These are phyloP conservation scores for Idaea biselata DNA, from an alignment of 2,888 invertebrate genomes.

Conservation along the genomic window DNA sequence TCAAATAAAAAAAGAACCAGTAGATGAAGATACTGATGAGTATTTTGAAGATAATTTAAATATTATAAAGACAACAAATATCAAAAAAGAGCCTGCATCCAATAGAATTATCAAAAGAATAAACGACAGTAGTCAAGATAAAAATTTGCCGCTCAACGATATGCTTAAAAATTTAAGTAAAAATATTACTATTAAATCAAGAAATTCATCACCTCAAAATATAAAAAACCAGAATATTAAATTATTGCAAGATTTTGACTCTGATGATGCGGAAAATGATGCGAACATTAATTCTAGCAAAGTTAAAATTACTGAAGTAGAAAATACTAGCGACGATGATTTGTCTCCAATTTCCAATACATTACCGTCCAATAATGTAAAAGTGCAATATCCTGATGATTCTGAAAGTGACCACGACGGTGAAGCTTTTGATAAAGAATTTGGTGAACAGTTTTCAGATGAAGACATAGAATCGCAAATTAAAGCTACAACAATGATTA, in stretches of 20 bases:
- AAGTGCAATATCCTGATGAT: constrained; percentile 52
- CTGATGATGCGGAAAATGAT: constrained; percentile 38
- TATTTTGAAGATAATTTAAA: constrained; percentile 22
- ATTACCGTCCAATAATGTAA: constrained; percentile 33
- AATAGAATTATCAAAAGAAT: constrained; percentile 9
- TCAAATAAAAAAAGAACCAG: constrained; percentile 23
- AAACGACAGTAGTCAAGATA: constrained; percentile 26
- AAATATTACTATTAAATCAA: constrained; percentile 62
- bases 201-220: constrained; percentile 41
- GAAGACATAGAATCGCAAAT: constrained; percentile 49
- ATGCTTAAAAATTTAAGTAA: constrained; percentile 58
- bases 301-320: constrained; percentile 60
- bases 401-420: constrained; percentile 48
- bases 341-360: constrained; percentile 30
- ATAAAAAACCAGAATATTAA: background rate
- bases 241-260: constrained; percentile 18
- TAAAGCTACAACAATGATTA: constrained; percentile 38
- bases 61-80: constrained; percentile 6
- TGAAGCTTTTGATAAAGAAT: constrained; percentile 38
- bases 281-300: constrained; percentile 42
- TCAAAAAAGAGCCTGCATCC: constrained; percentile 15
- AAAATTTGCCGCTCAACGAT: constrained; percentile 44
- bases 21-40: constrained; percentile 29
- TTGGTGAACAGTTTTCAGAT: constrained; percentile 19
- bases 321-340: constrained; percentile 42